These are phyloP conservation scores for Cuniculus paca DNA, from an alignment of 2,797 vertebrate genomes.

Conservation along the genomic window DNA sequence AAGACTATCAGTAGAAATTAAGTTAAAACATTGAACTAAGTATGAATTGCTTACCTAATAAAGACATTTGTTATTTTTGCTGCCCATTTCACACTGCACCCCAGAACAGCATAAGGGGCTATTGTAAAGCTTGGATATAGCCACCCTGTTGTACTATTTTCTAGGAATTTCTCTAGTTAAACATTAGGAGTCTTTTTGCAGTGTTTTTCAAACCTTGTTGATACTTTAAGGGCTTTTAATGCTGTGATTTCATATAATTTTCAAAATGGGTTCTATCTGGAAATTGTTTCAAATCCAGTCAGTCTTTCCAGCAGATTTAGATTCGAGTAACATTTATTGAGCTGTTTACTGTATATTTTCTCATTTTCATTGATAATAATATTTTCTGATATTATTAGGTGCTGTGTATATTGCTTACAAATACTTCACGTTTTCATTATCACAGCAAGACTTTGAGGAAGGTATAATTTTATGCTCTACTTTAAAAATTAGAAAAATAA, in stretches of 20 bases:
- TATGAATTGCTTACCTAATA: conserved; percentile 36
- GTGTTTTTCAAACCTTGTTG: conserved; percentile 11
- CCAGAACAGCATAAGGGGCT: background rate
- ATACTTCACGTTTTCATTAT: conserved; percentile 34
- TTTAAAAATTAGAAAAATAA: conserved; percentile 53
- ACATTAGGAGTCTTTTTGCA: background rate
- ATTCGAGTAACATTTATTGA: background rate
- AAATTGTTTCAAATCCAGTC: background rate
- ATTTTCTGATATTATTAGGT: conserved; percentile 9
- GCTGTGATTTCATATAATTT: conserved; percentile 31
- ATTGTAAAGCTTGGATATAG: background rate
- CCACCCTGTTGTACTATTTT: background rate
- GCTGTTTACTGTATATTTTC: background rate
- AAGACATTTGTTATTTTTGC: conserved; percentile 52
- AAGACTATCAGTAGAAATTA: conserved; percentile 45
- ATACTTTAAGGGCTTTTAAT: background rate
- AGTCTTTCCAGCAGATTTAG: background rate
- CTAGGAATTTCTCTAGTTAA: background rate
- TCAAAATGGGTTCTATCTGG: background rate
- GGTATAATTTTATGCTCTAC: conserved; percentile 1
- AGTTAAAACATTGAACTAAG: conserved; percentile 50
- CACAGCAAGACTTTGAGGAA: background rate
- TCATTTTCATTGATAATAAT: conserved; percentile 25
- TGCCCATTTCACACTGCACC: background rate
- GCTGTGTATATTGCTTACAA: background rate